These are phyloP conservation scores for Halcyon malimbica DNA, from an alignment of 2,113 vertebrate species.

Conservation along the genomic window DNA sequence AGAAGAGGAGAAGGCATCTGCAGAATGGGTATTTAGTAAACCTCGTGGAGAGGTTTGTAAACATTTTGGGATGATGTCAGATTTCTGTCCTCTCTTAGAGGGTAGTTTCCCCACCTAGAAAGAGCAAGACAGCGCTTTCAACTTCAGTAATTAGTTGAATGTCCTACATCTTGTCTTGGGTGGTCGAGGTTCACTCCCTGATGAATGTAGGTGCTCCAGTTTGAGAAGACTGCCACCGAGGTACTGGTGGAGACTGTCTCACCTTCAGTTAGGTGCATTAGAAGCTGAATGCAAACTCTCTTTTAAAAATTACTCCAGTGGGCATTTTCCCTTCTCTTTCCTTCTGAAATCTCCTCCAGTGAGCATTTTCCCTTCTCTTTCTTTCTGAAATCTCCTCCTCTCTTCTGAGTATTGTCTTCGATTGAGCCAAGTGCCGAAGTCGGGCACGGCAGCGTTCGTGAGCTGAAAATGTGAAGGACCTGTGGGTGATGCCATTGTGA, in stretches of 20 bases:
- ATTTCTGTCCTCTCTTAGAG: neutral
- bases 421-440: neutral
- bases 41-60: neutral
- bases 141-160: neutral
- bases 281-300: neutral
- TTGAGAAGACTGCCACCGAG: neutral
- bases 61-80: neutral
- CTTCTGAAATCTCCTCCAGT: neutral
- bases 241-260: neutral
- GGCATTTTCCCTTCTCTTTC: neutral
- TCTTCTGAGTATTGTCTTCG: neutral
- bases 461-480: neutral
- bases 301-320: neutral
- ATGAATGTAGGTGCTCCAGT: accelerated
- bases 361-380: neutral
- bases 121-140: neutral
- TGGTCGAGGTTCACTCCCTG: neutral
- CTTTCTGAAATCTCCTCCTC: neutral
- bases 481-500: neutral
- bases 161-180: neutral
- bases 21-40: neutral
- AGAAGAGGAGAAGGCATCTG: neutral
- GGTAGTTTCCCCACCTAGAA: neutral
- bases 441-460: neutral
- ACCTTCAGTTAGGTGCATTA: accelerated